phyloP scores from a whole-genome alignment of 1,140 invertebrate genomes.

The Drosophila kanapiae region DNA sequence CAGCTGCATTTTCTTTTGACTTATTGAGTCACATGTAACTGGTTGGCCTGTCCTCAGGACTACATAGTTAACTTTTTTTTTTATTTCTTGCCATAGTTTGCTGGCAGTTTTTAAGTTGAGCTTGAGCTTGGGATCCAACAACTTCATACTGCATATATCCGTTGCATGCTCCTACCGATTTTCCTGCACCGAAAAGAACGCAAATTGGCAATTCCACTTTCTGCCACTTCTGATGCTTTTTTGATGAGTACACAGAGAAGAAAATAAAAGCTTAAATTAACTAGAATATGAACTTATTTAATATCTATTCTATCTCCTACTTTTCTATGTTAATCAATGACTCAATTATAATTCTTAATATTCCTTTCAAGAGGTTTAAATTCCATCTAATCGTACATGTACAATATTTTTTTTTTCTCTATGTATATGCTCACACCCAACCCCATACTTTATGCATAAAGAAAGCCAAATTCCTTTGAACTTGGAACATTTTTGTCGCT shows the following conservation, averaged over 20 bases:
- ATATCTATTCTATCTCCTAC: too few relatives aligned
- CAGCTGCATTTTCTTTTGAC: slow-evolving; percentile 37
- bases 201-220: slow-evolving; percentile 79
- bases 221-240: slow-evolving; percentile 71
- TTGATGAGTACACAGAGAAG: slow-evolving; percentile 60
- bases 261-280: neutral
- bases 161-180: slow-evolving; percentile 11
- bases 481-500: slow-evolving; percentile 47
- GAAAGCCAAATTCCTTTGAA: slow-evolving; percentile 74
- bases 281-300: too few relatives aligned
- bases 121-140: slow-evolving; percentile 22
- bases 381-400: neutral
- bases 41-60: slow-evolving; percentile 47
- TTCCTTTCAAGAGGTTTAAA: neutral
- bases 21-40: slow-evolving; percentile 58
- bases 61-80: slow-evolving; percentile 50
- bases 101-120: slow-evolving; percentile 43
- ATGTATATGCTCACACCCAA: slow-evolving; percentile 27
- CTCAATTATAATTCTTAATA: neutral
- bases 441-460: slow-evolving; percentile 59
- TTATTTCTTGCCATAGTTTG: slow-evolving; percentile 30
- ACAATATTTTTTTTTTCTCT: neutral
- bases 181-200: slow-evolving; percentile 39
- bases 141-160: slow-evolving; percentile 36
- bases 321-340: too few relatives aligned